A percentile compares a stretch with the other conserved stretches of the same genome.
Evolutionary conservation across 2,797 vertebrate genomes (phyloP).

Genomic region (Podarcis siculus): DNA sequence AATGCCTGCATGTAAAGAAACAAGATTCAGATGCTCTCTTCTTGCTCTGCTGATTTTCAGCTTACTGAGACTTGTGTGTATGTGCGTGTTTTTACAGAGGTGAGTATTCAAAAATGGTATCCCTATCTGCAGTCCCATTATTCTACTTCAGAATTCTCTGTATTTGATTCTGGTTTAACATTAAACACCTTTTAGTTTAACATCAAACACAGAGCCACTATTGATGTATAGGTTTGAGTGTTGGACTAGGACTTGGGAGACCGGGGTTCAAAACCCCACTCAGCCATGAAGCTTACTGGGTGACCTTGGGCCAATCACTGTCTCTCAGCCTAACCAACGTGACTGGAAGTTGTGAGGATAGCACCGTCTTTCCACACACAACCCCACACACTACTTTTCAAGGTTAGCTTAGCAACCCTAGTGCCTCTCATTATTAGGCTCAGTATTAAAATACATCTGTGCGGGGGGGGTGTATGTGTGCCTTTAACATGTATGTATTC

Average conservation of each 20-base stretch:
- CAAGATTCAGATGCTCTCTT: not conserved
- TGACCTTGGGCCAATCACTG: too few relatives aligned
- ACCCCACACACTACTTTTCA: not conserved
- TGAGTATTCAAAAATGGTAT: not conserved
- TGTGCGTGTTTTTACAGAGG: not conserved
- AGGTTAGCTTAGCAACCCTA: not conserved
- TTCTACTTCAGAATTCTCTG: too few relatives aligned
- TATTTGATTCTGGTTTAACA: too few relatives aligned
- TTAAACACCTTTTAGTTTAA: too few relatives aligned
- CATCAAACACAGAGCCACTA: too few relatives aligned
- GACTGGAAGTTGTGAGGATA: too few relatives aligned
- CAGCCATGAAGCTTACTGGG: too few relatives aligned
- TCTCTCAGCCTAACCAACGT: not conserved
- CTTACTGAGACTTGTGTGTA: too few relatives aligned
- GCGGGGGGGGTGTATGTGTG: too few relatives aligned
- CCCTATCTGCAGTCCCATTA: not conserved
- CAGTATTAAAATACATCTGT: not conserved
- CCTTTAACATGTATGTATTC: not conserved
- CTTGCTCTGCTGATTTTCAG: not conserved
- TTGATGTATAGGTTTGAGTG: too few relatives aligned
- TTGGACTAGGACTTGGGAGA: too few relatives aligned
- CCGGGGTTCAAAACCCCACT: too few relatives aligned
- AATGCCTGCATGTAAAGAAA: not conserved
- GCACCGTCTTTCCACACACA: not conserved
- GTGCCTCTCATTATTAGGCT: not conserved